Conservation (phyloP, 2,797 vertebrate genomes). For the Sternarchorhynchus goeldii region DNA sequence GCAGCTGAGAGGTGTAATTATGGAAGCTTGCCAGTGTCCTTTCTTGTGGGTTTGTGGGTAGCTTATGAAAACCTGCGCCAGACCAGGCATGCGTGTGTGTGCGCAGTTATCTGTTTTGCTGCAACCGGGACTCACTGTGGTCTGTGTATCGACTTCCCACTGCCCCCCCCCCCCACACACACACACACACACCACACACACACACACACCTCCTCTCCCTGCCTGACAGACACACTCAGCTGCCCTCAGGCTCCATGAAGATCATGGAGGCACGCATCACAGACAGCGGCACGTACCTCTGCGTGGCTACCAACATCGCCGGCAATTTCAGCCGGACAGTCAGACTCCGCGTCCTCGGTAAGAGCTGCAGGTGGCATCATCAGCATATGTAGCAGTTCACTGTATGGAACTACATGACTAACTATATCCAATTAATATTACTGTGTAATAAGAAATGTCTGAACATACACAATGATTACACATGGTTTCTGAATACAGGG, state of each 20-base stretch:
- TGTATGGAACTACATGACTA: not conserved
- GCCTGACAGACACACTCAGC: constrained; percentile 84
- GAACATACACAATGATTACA: too few relatives aligned
- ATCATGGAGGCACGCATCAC: constrained; percentile 84
- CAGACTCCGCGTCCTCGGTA: constrained; percentile 86
- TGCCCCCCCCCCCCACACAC: not conserved
- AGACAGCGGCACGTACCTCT: constrained; percentile 89
- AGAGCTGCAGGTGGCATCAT: constrained; percentile 52
- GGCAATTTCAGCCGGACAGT: constrained; percentile 88
- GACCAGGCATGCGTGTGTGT: constrained; percentile 33
- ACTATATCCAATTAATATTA: too few relatives aligned
- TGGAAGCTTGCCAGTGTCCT: not conserved
- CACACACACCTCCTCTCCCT: not conserved
- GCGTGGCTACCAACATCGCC: constrained; percentile 94
- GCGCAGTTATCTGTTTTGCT: constrained; percentile 32
- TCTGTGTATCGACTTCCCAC: constrained; percentile 23
- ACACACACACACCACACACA: not conserved
- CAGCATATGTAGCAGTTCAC: not conserved
- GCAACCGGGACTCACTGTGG: not conserved
- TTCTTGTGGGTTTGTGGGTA: constrained; percentile 57
- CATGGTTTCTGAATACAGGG: too few relatives aligned
- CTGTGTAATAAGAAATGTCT: too few relatives aligned
- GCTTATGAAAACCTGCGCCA: constrained; percentile 29
- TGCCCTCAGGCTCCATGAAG: constrained; percentile 91
- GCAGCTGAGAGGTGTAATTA: constrained; percentile 59